Conservation (phyloP, 2,113 vertebrate genomes). For the Myxocyprinus asiaticus region DNA sequence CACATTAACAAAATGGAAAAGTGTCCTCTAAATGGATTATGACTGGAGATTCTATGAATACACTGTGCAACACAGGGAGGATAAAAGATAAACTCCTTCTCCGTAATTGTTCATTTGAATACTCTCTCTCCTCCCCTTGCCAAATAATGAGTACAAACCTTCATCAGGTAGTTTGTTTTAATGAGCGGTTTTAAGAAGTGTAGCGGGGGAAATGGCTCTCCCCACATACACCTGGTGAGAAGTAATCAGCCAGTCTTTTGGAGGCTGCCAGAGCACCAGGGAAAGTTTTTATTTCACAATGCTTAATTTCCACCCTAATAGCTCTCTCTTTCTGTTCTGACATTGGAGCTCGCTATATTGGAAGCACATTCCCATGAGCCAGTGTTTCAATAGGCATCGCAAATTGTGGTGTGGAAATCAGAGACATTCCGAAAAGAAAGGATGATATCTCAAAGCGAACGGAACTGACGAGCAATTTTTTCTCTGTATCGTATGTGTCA, state of each 20-base stretch:
- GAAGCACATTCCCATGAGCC: constrained; percentile 38
- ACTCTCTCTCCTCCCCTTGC: constrained; percentile 47
- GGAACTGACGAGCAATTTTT: constrained; percentile 43
- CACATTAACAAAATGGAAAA: constrained; percentile 46
- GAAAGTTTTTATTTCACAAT: constrained; percentile 71
- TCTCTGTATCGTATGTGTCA: constrained; percentile 39
- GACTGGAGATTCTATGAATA: constrained; percentile 53
- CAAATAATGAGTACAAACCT: constrained; percentile 65
- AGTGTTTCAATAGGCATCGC: constrained; percentile 33
- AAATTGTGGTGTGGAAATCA: too few species aligned
- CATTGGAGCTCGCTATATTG: constrained; percentile 62
- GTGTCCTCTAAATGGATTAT: constrained; percentile 40
- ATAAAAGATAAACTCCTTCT: constrained; percentile 55
- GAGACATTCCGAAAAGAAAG: background rate
- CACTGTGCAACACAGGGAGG: constrained; percentile 16
- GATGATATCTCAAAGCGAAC: constrained; percentile 51
- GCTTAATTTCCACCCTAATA: constrained; percentile 70
- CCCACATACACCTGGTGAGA: constrained; percentile 67
- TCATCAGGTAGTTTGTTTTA: constrained; percentile 63
- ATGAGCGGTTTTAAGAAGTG: constrained; percentile 66
- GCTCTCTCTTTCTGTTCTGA: constrained; percentile 59
- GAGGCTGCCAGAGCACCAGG: constrained; percentile 56
- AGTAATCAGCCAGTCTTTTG: constrained; percentile 69
- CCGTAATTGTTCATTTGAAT: constrained; percentile 63
- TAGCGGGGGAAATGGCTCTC: constrained; percentile 58